Percentiles rank a stretch among this genome's conserved stretches.
Conservation (phyloP, 2,797 vertebrate species). For the Otolemur crassicaudatus region DNA sequence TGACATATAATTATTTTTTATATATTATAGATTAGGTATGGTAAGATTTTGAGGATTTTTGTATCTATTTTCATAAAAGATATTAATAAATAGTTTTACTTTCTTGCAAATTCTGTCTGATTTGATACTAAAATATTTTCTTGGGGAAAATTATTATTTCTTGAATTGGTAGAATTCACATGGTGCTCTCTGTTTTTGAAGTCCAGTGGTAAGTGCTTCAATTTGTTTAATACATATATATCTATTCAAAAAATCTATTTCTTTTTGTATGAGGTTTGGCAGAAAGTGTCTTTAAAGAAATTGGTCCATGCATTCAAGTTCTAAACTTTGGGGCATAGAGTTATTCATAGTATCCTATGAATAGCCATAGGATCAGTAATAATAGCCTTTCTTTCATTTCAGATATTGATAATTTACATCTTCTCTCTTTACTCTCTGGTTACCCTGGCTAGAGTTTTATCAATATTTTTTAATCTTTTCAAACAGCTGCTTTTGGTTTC, state of each 20-base stretch:
- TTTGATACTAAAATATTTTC: background rate
- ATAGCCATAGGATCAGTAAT: background rate
- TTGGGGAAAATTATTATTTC: background rate
- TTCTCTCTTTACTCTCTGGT: background rate
- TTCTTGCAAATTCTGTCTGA: background rate
- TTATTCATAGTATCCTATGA: background rate
- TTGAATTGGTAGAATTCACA: background rate
- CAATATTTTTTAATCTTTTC: background rate
- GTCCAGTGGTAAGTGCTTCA: background rate
- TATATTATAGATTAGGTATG: background rate
- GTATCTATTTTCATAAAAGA: background rate
- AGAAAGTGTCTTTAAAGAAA: background rate
- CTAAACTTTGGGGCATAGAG: background rate
- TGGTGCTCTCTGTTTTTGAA: background rate
- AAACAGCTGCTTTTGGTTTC: background rate
- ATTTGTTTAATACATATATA: background rate
- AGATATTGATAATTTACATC: background rate
- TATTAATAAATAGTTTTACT: background rate
- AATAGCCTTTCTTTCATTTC: background rate
- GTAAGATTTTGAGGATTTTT: background rate
- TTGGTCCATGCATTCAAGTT: background rate
- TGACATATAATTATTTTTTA: background rate
- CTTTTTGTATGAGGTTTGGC: background rate
- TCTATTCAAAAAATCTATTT: background rate
- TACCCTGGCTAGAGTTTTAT: background rate